Evolutionary conservation across 2,113 vertebrate genomes (phyloP).

Genomic region (Lutjanus erythropterus): DNA sequence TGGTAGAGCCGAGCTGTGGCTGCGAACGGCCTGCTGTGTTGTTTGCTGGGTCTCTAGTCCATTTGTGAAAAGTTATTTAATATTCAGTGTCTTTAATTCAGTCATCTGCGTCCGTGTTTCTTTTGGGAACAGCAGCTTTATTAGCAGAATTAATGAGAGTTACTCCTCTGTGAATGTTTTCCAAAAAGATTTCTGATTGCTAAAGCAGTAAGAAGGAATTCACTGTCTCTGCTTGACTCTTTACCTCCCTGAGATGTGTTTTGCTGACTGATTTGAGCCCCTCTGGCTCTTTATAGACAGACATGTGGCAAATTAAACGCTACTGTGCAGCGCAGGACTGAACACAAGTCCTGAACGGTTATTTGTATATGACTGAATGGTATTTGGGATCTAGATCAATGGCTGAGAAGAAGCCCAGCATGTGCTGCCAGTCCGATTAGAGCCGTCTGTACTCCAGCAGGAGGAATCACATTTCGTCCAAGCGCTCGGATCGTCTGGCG

Average conservation of each 20-base stretch:
- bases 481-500: background rate
- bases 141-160: background rate
- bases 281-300: background rate
- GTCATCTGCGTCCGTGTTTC: background rate
- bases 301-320: background rate
- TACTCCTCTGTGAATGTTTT: background rate
- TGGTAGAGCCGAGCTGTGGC: background rate
- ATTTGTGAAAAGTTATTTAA: background rate
- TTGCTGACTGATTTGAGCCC: background rate
- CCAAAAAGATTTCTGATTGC: background rate
- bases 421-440: background rate
- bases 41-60: background rate
- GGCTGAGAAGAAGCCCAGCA: background rate
- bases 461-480: background rate
- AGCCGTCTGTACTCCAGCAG: background rate
- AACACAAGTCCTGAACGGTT: background rate
- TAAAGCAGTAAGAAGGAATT: background rate
- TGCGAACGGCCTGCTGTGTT: background rate
- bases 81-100: background rate
- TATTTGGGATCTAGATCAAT: background rate
- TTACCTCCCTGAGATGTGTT: background rate
- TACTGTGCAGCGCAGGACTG: background rate
- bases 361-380: background rate
- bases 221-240: too few species aligned
- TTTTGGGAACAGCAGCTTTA: background rate